These are phyloP conservation scores for Agonopterix heracliana DNA, from an alignment of 2,888 invertebrate species.

Conservation along the genomic window DNA sequence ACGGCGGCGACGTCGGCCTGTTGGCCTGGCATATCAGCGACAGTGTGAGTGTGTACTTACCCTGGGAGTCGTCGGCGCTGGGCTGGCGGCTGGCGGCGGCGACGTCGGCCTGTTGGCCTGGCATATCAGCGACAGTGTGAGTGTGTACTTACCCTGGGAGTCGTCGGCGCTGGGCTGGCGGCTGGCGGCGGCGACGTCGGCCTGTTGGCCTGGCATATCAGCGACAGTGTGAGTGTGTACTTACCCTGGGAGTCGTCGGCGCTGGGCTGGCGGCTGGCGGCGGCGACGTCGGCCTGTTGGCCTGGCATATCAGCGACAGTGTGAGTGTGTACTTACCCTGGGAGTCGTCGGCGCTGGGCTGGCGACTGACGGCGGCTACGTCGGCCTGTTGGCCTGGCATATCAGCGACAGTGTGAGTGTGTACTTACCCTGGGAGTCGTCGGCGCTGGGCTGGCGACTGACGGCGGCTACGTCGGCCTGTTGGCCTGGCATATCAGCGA, in stretches of 20 bases:
- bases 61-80: constrained; percentile 77
- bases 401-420: constrained; percentile 98
- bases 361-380: constrained; percentile 65
- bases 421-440: constrained; percentile 79
- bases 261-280: constrained; percentile 58
- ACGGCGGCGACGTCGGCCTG: constrained; percentile 79
- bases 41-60: too few species aligned
- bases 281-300: constrained; percentile 85
- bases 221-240: too few species aligned
- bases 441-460: constrained; percentile 64
- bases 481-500: too few species aligned
- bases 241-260: constrained; percentile 78
- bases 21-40: constrained; percentile 98
- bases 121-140: constrained; percentile 97
- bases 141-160: constrained; percentile 79
- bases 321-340: too few species aligned
- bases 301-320: constrained; percentile 98
- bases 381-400: constrained; percentile 94
- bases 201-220: constrained; percentile 97
- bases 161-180: constrained; percentile 71
- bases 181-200: constrained; percentile 75
- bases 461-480: too few species aligned
- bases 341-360: constrained; percentile 71
- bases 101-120: constrained; percentile 92
- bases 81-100: constrained; percentile 53